Evolutionary conservation across 2,888 invertebrate species (phyloP).

Genomic region (Volucella bombylans): DNA sequence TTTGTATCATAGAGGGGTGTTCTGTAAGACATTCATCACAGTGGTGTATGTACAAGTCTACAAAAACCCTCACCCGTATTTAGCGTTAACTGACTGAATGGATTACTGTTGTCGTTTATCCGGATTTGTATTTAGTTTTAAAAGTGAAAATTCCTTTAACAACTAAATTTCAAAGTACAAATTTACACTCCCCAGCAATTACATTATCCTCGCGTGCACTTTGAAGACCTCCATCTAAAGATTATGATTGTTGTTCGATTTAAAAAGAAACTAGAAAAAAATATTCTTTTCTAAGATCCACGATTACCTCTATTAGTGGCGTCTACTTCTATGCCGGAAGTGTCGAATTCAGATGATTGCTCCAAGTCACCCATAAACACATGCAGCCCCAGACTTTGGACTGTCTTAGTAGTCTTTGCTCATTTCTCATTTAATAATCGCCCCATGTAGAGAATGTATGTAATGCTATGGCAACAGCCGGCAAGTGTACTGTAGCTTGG

Average conservation of each 20-base stretch:
- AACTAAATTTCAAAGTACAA: slow-evolving; percentile 23
- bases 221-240: slow-evolving; percentile 31
- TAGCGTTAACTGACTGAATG: too few relatives aligned
- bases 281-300: background rate
- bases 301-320: slow-evolving; percentile 62
- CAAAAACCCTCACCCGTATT: too few relatives aligned
- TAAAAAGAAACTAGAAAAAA: slow-evolving; percentile 9
- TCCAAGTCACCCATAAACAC: slow-evolving; percentile 50
- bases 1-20: too few relatives aligned
- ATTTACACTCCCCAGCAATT: slow-evolving; percentile 19
- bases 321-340: slow-evolving; percentile 64
- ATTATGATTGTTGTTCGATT: slow-evolving; percentile 17
- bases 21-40: too few relatives aligned
- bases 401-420: background rate
- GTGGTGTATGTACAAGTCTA: too few relatives aligned
- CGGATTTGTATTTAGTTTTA: too few relatives aligned
- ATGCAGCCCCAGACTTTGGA: background rate
- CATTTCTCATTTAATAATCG: slow-evolving; percentile 58
- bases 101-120: too few relatives aligned
- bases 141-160: slow-evolving; percentile 5
- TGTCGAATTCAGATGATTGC: slow-evolving; percentile 71
- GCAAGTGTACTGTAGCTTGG: slow-evolving; percentile 13
- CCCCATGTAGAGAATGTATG: slow-evolving; percentile 18
- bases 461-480: slow-evolving; percentile 18
- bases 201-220: slow-evolving; percentile 22